Evolutionary conservation across 2,888 invertebrate genomes (phyloP).

Genomic region (Phoenoteleia sp.): DNA sequence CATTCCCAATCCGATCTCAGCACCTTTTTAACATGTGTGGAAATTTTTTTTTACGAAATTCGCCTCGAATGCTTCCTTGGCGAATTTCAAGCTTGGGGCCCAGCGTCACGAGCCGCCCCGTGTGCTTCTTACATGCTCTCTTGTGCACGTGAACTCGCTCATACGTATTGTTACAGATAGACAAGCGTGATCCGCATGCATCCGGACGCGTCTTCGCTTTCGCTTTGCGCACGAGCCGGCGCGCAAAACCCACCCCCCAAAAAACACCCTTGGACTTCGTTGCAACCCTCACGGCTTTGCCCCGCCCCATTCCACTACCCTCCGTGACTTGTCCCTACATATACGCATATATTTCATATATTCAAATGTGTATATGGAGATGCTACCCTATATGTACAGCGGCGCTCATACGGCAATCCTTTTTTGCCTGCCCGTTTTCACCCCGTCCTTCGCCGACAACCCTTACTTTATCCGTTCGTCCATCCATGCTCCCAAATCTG

Average conservation of each 20-base stretch:
- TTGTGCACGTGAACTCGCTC: slow-evolving; percentile 57
- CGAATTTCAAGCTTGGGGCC: neutral
- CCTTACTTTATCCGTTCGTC: slow-evolving; percentile 72
- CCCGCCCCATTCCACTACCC: slow-evolving; percentile 82
- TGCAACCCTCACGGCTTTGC: slow-evolving; percentile 85
- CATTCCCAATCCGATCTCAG: too few species aligned
- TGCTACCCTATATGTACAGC: slow-evolving; percentile 33
- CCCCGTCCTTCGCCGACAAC: slow-evolving; percentile 62
- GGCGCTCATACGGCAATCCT: slow-evolving; percentile 59
- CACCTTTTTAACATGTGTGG: too few species aligned
- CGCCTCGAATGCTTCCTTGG: too few species aligned
- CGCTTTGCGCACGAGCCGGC: slow-evolving; percentile 56
- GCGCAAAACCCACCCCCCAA: slow-evolving; percentile 82
- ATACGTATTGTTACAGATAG: slow-evolving; percentile 64
- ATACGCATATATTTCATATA: slow-evolving; percentile 9
- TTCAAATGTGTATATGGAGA: slow-evolving; percentile 29
- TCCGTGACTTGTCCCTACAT: slow-evolving; percentile 75
- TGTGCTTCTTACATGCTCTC: slow-evolving; percentile 64
- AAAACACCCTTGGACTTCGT: slow-evolving; percentile 82
- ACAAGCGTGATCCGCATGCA: slow-evolving; percentile 60
- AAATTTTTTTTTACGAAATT: too few species aligned
- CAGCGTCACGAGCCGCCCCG: slow-evolving; percentile 32
- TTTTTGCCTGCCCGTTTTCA: slow-evolving; percentile 48
- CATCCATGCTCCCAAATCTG: slow-evolving; percentile 66
- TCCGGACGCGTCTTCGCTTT: slow-evolving; percentile 39